Percentiles rank a stretch among this genome's conserved stretches.
phyloP scores from a whole-genome alignment of 2,888 invertebrate species.

The Adelognathus sp. region DNA sequence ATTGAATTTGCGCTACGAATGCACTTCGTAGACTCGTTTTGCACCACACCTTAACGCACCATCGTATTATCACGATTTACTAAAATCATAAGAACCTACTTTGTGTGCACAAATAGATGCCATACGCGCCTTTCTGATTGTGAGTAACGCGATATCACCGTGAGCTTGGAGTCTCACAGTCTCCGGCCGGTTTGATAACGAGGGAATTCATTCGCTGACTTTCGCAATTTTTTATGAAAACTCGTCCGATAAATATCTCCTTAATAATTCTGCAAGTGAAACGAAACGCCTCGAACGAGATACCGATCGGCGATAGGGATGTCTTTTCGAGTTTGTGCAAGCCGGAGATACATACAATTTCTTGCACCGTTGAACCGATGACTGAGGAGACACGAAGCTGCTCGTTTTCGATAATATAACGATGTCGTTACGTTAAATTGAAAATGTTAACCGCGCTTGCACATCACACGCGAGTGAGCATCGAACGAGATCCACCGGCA shows the following conservation, averaged over 20 bases:
- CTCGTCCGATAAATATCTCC: slow-evolving; percentile 59
- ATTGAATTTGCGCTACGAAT: background rate
- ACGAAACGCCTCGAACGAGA: slow-evolving; percentile 17
- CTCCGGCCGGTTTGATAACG: slow-evolving; percentile 44
- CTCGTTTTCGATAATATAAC: background rate
- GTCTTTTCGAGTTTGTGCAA: background rate
- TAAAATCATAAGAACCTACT: too few species aligned
- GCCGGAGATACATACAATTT: too few species aligned
- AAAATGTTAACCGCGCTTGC: background rate
- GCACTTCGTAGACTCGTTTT: background rate
- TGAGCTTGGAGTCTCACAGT: background rate
- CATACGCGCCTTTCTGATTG: too few species aligned
- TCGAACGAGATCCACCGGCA: background rate
- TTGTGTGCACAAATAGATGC: too few species aligned
- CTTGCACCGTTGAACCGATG: too few species aligned
- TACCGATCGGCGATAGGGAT: slow-evolving; percentile 7
- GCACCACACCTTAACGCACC: background rate
- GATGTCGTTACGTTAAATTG: background rate
- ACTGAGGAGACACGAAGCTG: too few species aligned
- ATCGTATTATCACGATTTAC: too few species aligned
- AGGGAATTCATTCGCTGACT: slow-evolving; percentile 53
- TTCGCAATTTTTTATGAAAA: slow-evolving; percentile 43
- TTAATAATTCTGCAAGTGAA: slow-evolving; percentile 10
- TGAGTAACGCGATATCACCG: too few species aligned
- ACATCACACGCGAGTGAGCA: background rate